Percentiles rank a stretch among this genome's conserved stretches.
Evolutionary conservation across 2,888 invertebrate genomes (phyloP).

Genomic region (Cephalotes varians): DNA sequence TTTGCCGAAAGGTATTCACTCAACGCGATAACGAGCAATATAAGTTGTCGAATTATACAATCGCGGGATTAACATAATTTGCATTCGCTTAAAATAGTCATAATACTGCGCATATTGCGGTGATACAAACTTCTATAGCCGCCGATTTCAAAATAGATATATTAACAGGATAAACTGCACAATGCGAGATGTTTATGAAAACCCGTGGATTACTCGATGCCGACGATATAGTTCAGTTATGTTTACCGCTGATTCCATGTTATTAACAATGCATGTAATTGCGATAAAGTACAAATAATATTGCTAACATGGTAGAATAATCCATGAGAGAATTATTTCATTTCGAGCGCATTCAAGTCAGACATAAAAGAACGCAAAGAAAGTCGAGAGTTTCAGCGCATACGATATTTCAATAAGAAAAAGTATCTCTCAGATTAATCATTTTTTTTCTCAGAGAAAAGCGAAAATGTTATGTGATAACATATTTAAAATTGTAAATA

Average conservation of each 20-base stretch:
- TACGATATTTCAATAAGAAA: neutral
- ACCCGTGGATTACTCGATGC: constrained; percentile 4
- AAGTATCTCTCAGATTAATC: neutral
- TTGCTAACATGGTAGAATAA: neutral
- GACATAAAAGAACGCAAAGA: neutral
- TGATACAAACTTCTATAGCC: constrained; percentile 15
- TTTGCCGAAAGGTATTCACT: no score
- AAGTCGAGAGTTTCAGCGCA: neutral
- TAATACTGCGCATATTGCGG: constrained; percentile 24
- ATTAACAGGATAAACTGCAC: constrained; percentile 22
- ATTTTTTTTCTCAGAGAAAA: neutral
- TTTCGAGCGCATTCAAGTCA: neutral
- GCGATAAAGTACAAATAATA: neutral
- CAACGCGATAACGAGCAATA: constrained; percentile 52
- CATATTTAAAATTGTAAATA: neutral
- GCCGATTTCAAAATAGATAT: constrained; percentile 2
- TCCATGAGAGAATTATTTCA: neutral
- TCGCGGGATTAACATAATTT: constrained; percentile 36
- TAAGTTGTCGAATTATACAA: constrained; percentile 54
- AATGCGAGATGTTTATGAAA: constrained; percentile 37
- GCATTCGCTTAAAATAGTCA: constrained; percentile 24
- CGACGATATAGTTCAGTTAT: neutral
- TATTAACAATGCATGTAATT: constrained; percentile 18
- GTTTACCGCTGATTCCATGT: neutral
- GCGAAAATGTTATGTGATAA: neutral